Evolutionary conservation across 2,797 vertebrate species (phyloP).

Genomic region (Notolabrus celidotus): DNA sequence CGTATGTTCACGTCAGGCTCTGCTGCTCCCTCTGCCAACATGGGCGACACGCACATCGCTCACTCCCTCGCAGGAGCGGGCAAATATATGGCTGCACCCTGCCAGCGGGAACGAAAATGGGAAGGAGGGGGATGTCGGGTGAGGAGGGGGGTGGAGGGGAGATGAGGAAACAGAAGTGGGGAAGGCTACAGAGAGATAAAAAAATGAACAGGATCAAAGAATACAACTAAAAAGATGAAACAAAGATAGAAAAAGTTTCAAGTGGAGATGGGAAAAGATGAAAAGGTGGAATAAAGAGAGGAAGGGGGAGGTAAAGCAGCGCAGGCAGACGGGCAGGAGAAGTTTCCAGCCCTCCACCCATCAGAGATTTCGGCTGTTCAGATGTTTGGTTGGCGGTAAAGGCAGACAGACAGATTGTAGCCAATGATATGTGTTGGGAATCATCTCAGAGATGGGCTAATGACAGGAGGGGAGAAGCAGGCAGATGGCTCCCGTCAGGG

Average conservation of each 20-base stretch:
- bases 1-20: slow-evolving; percentile 83
- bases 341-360: slow-evolving; percentile 79
- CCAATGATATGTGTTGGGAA: slow-evolving; percentile 85
- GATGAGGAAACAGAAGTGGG: slow-evolving; percentile 19
- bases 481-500: slow-evolving; percentile 85
- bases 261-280: slow-evolving; percentile 22
- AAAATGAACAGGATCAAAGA: slow-evolving; percentile 44
- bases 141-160: slow-evolving; percentile 10
- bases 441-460: slow-evolving; percentile 81
- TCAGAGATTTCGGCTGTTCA: slow-evolving; percentile 79
- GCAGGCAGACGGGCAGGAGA: slow-evolving; percentile 63
- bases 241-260: slow-evolving; percentile 36
- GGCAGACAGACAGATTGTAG: slow-evolving; percentile 83
- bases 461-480: slow-evolving; percentile 77
- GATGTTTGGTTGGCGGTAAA: slow-evolving; percentile 83
- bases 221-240: slow-evolving; percentile 37
- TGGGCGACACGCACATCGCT: slow-evolving; percentile 75
- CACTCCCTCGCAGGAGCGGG: slow-evolving; percentile 70
- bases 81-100: slow-evolving; percentile 67
- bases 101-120: slow-evolving; percentile 56
- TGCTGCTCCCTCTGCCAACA: slow-evolving; percentile 75
- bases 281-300: slow-evolving; percentile 39
- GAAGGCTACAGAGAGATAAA: slow-evolving; percentile 44
- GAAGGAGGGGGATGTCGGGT: slow-evolving; percentile 8
- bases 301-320: slow-evolving; percentile 36